Evolutionary conservation across 2,888 invertebrate genomes (phyloP), one percentile per base, ranked within the genome.

Genomic region (Limnephilus auricula): DNA sequence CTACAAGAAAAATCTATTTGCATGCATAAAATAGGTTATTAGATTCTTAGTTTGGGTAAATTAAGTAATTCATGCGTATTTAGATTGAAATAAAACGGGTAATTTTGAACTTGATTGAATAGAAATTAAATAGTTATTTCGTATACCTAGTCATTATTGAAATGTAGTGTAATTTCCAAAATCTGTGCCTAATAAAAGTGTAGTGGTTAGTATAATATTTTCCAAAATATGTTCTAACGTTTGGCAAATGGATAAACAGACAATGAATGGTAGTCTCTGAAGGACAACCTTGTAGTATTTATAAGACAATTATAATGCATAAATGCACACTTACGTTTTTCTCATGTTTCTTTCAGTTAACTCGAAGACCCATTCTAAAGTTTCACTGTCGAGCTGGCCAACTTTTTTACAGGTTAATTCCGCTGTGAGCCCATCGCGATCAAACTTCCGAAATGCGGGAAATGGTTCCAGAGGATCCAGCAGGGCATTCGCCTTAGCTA

Each of bases 271-370:
- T 65, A 18, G 65, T 25, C 25, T 50, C 50, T n/a, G n/a, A 4
- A 65, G 65, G 25, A 65, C 65, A 65, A 65, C 65, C 65, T 65
- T 65, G 65, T 65, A 25, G 25, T 65, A 65, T 50, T n/a, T 50
- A 18, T 50, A 80, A 80, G 18, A 15, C 12, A 50, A 12, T 30
- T 82, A 31, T 65, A 65, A 65, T 6, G 25, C 9, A 65, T 65
- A 65, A 65, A 65, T 65, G n/a, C 15, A 87, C 13, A 91, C 97
- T 96, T 97, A 98, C 97, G 97, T 95, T 92, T 95, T 94, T 94
- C 97, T 97, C 98, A 98, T 98, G 94, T 98, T 98, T 93, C 96
- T 96, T 94, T 97, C 97, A 92, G 98, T 97, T 40, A 98, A 95
- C 93, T 97, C 96, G 94, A 98, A 97, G 85, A 97, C 96, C 97